Evolutionary conservation across 1,140 invertebrate genomes (phyloP).

Genomic region (Venustaconcha ellipsiformis): DNA sequence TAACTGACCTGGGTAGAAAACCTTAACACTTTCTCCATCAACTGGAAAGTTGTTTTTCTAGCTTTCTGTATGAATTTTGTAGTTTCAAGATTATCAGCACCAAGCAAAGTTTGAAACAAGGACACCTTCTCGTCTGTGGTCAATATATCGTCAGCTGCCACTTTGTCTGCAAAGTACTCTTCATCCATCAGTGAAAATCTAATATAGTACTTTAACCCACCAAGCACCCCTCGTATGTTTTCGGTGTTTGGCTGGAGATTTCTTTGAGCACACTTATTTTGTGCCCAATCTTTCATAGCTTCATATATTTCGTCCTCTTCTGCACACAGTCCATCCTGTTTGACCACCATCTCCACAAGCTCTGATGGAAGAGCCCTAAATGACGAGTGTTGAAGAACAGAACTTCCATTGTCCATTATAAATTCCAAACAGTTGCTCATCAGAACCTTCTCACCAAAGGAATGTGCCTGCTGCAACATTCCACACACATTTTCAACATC

Average conservation of each 20-base stretch:
- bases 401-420: conserved; percentile 32
- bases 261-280: conserved; percentile 11
- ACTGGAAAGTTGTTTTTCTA: no score
- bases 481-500: conserved; percentile 81
- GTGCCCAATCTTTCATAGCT: conserved; percentile 16
- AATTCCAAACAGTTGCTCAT: conserved; percentile 36
- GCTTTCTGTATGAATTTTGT: no score
- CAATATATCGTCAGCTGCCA: conserved; percentile 1
- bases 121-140: conserved; percentile 8
- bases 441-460: conserved; percentile 46
- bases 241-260: conserved; percentile 8
- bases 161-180: conserved; percentile 16
- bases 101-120: conserved; percentile 13
- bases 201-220: conserved; percentile 10
- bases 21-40: no score
- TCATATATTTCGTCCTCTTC: conserved; percentile 21
- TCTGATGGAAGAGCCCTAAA: conserved; percentile 33
- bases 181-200: conserved; percentile 19
- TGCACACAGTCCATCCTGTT: conserved; percentile 28
- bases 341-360: conserved; percentile 32
- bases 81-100: conserved; percentile 3
- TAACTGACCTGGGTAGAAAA: no score
- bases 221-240: conserved; percentile 17
- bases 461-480: conserved; percentile 48
- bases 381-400: conserved; percentile 28